A percentile compares a stretch with the other conserved stretches of the same genome.
Conservation (phyloP, 2,888 invertebrate species). For the Mechanitis mazaeus region DNA sequence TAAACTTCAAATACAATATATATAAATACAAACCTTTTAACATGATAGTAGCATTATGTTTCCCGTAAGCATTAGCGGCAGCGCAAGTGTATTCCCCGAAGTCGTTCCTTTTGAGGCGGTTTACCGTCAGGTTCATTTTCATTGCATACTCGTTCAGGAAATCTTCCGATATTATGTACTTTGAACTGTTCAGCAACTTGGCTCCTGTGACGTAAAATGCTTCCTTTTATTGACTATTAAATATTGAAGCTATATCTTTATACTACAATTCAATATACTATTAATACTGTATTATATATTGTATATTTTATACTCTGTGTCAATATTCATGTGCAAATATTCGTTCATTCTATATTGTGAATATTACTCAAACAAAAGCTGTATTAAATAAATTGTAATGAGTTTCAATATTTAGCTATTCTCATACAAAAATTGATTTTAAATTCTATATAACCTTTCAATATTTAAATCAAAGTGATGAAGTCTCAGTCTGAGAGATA, state of each 20-base stretch:
- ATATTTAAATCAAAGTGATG: too few relatives aligned
- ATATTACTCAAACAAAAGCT: too few relatives aligned
- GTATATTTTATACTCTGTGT: too few relatives aligned
- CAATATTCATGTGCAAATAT: too few relatives aligned
- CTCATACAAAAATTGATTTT: too few relatives aligned
- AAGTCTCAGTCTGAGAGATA: too few relatives aligned
- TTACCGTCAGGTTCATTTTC: constrained; percentile 88
- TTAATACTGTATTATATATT: too few relatives aligned
- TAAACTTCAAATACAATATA: background rate
- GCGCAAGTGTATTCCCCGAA: constrained; percentile 88
- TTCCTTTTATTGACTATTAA: background rate
- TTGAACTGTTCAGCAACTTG: constrained; percentile 84
- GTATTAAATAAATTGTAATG: too few relatives aligned
- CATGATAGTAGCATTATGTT: constrained; percentile 83
- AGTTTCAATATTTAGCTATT: too few relatives aligned
- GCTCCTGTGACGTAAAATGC: constrained; percentile 70
- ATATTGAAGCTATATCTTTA: background rate
- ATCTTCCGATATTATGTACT: constrained; percentile 85
- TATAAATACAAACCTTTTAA: constrained; percentile 81
- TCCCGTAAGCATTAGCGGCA: constrained; percentile 87
- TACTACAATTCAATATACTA: background rate
- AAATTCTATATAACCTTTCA: too few relatives aligned
- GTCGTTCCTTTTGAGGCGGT: constrained; percentile 82
- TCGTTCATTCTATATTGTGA: too few relatives aligned
- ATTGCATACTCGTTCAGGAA: constrained; percentile 84